Conservation (phyloP, 2,888 invertebrate species). For the Orthosia gothica region DNA sequence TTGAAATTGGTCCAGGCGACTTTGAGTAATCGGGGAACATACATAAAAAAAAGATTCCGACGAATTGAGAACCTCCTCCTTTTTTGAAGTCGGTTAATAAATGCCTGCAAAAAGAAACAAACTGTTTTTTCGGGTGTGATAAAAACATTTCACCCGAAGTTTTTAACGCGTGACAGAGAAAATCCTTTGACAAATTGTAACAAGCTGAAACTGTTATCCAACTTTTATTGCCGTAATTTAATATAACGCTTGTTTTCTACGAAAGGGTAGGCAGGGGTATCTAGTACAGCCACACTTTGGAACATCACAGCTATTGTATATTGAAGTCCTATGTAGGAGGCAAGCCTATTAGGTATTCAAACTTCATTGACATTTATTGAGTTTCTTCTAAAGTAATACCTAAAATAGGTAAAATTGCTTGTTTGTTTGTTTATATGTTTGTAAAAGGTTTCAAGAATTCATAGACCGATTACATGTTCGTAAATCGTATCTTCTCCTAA, state of each 20-base stretch:
- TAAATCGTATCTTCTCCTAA: no score
- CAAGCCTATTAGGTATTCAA: background rate
- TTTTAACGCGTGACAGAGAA: background rate
- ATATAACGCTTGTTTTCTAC: background rate
- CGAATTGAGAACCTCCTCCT: no score
- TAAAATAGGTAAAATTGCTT: no score
- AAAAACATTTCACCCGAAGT: background rate
- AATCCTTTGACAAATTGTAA: background rate
- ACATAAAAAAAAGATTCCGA: no score
- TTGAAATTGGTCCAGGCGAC: no score
- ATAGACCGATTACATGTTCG: no score
- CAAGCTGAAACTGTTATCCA: background rate
- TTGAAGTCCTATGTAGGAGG: background rate
- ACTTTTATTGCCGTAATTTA: background rate
- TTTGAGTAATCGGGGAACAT: no score
- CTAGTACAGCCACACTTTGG: background rate
- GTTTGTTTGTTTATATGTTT: no score
- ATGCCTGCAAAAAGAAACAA: background rate
- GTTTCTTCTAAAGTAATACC: no score
- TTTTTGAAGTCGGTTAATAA: no score
- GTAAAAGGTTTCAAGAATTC: no score
- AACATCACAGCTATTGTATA: background rate
- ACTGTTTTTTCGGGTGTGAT: background rate
- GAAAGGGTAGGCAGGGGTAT: background rate
- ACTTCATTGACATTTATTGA: no score